Evolutionary conservation across 2,888 invertebrate genomes (phyloP).

Genomic region (Troides aeacus): DNA sequence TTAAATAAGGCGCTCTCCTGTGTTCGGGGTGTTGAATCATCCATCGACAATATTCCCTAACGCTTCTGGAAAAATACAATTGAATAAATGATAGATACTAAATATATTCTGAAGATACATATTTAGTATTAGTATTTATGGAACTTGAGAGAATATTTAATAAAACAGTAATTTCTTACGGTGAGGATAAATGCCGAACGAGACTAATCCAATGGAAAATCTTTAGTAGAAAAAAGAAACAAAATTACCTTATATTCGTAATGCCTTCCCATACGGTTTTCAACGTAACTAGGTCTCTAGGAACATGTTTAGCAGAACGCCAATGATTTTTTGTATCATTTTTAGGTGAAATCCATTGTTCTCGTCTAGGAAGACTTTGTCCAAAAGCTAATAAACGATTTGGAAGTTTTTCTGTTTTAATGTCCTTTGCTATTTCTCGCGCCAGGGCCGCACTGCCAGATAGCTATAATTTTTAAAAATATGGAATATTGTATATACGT

Average conservation of each 20-base stretch:
- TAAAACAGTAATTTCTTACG: too few species aligned
- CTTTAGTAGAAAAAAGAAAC: background rate
- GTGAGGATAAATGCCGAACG: too few species aligned
- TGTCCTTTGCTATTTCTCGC: conserved; percentile 72
- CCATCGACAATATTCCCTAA: conserved; percentile 79
- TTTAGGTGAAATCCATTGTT: conserved; percentile 71
- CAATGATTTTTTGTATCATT: conserved; percentile 77
- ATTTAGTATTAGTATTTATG: too few species aligned
- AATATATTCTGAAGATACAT: background rate
- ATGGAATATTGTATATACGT: background rate
- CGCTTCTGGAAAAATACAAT: conserved; percentile 64
- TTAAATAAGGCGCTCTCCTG: conserved; percentile 75
- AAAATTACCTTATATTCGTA: conserved; percentile 75
- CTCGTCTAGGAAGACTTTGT: conserved; percentile 62
- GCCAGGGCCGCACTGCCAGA: conserved; percentile 55
- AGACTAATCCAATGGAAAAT: too few species aligned
- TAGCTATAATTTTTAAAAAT: conserved; percentile 24
- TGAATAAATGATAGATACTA: background rate
- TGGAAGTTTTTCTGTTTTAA: conserved; percentile 61
- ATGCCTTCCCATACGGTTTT: conserved; percentile 84
- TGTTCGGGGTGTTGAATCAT: conserved; percentile 78
- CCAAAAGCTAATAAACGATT: conserved; percentile 71
- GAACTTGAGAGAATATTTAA: too few species aligned
- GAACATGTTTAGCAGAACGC: conserved; percentile 78
- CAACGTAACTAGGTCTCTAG: conserved; percentile 80